These are phyloP conservation scores for Oreotrochilus melanogaster DNA, from an alignment of 2,113 vertebrate genomes.

Conservation along the genomic window DNA sequence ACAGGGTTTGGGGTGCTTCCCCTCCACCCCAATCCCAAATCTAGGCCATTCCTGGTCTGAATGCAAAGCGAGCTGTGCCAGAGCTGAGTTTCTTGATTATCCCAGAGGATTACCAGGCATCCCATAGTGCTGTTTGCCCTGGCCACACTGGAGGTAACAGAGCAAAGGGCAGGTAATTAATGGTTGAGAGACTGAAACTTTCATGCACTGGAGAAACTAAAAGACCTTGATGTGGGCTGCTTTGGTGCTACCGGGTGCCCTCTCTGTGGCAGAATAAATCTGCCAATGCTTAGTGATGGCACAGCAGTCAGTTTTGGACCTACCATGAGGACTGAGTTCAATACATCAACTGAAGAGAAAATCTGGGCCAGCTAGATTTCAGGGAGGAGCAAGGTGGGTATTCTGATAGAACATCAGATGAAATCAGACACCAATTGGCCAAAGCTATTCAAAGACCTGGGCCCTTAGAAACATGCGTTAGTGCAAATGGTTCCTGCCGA, in stretches of 20 bases:
- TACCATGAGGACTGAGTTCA: rapidly evolving
- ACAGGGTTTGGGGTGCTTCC: rapidly evolving
- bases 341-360: not conserved
- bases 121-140: not conserved
- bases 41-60: not conserved
- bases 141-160: rapidly evolving
- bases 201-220: not conserved
- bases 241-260: rapidly evolving
- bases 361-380: not conserved
- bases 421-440: too few species aligned
- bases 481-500: not conserved
- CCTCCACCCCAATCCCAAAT: too few species aligned
- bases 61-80: not conserved
- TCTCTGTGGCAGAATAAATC: not conserved
- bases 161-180: not conserved
- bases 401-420: not conserved
- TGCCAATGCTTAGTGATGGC: not conserved
- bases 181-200: not conserved
- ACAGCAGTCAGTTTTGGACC: not conserved
- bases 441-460: not conserved
- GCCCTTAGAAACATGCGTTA: not conserved
- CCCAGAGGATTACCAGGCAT: not conserved
- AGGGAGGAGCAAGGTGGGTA: not conserved
- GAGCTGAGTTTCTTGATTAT: not conserved
- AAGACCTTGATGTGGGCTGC: not conserved